These are phyloP conservation scores for Orcinus orca DNA, from an alignment of 2,113 vertebrate species.

Conservation along the genomic window DNA sequence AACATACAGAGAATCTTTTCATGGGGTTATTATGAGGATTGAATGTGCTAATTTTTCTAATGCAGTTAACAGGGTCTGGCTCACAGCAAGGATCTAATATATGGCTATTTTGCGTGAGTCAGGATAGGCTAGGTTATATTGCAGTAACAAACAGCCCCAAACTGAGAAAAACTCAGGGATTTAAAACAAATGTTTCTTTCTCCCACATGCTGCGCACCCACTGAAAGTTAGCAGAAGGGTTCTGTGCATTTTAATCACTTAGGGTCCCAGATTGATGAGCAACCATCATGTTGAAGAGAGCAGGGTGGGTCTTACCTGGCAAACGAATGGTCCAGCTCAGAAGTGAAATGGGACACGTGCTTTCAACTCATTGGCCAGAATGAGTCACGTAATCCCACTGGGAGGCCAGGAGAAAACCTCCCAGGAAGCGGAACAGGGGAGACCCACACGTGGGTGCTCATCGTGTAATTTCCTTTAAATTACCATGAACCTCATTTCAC, in stretches of 20 bases:
- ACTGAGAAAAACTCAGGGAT: neutral
- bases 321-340: neutral
- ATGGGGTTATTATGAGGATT: neutral
- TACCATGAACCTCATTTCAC: neutral
- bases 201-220: no score
- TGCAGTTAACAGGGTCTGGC: neutral
- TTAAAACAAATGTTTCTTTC: neutral
- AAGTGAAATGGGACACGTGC: neutral
- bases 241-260: neutral
- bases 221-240: neutral
- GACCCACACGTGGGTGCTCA: accelerated
- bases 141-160: neutral
- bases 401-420: neutral
- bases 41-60: neutral
- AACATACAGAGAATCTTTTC: neutral
- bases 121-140: neutral
- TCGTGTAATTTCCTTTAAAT: neutral
- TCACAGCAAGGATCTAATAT: neutral
- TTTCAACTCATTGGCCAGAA: neutral
- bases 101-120: neutral
- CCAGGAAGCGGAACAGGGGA: neutral
- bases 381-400: neutral
- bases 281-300: neutral
- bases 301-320: accelerated
- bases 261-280: neutral